Evolutionary conservation across 2,113 vertebrate species (phyloP).

Genomic region (Genyomyrus donnyi): DNA sequence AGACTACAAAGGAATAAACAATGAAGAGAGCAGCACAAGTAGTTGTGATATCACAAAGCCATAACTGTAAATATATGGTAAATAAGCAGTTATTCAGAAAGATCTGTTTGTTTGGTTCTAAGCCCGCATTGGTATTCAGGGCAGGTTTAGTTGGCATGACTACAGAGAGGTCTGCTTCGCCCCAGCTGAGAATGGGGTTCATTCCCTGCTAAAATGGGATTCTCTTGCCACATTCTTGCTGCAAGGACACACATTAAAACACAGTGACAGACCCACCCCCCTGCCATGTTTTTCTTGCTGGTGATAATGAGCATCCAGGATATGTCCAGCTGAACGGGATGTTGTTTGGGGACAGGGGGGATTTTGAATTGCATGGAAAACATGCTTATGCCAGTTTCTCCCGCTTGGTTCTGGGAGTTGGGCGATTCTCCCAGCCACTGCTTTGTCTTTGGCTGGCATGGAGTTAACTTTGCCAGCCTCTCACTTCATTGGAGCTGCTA

Average conservation of each 20-base stretch:
- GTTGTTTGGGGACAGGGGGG: not conserved
- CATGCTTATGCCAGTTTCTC: not conserved
- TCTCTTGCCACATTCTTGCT: not conserved
- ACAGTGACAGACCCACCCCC: not conserved
- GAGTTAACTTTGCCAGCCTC: not conserved
- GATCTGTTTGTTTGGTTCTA: not conserved
- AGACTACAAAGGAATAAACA: not conserved
- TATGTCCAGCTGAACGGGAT: not conserved
- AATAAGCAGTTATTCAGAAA: not conserved
- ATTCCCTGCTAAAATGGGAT: not conserved
- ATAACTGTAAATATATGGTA: not conserved
- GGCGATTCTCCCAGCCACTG: not conserved
- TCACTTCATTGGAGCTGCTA: not conserved
- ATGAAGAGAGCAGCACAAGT: not conserved
- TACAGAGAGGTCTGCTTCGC: not conserved
- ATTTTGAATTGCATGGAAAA: not conserved
- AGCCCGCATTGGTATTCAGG: not conserved
- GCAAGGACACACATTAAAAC: not conserved
- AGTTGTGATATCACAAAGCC: not conserved
- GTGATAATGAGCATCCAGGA: conserved; percentile 4
- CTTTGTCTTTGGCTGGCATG: not conserved
- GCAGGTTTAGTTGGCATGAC: not conserved
- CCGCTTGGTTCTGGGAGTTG: not conserved
- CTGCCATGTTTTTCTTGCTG: not conserved
- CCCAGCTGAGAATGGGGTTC: not conserved